phyloP scores from a whole-genome alignment of 1,140 invertebrate species.

The Colletes gigas region DNA sequence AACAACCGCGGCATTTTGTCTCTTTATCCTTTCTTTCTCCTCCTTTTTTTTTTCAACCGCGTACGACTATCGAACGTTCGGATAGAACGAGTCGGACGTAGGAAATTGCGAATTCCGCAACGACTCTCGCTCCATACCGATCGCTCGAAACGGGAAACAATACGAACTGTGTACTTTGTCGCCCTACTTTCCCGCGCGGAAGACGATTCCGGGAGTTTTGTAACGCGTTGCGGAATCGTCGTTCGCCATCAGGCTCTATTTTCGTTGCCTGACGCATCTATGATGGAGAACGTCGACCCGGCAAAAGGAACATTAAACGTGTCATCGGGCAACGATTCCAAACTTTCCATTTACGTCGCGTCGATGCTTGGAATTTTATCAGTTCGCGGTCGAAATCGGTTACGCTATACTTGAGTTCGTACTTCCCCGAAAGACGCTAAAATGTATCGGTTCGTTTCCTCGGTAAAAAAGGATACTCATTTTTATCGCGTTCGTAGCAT shows the following conservation, averaged over 20 bases:
- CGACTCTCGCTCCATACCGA: background rate
- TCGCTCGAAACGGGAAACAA: conserved; percentile 1
- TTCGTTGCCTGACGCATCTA: conserved; percentile 18
- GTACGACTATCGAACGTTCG: no score
- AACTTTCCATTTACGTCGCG: no score
- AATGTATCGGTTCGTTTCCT: no score
- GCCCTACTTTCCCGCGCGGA: conserved; percentile 32
- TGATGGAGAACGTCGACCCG: background rate
- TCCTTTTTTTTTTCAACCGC: background rate
- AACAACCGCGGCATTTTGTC: background rate
- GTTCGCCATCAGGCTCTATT: conserved; percentile 1
- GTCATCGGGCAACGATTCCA: background rate
- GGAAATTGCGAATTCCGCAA: conserved; percentile 16
- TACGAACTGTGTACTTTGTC: conserved; percentile 2
- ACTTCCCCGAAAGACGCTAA: no score
- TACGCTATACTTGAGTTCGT: no score
- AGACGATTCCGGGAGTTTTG: conserved; percentile 39
- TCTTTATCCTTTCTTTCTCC: background rate
- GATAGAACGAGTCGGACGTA: no score
- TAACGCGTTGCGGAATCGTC: conserved; percentile 17
- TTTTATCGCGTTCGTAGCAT: no score
- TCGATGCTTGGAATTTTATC: no score
- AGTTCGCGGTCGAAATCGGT: no score
- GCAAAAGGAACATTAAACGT: background rate
- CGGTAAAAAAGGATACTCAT: no score